Evolutionary conservation across 2,797 vertebrate species (phyloP).

Genomic region (Basileuterus tristriatus): DNA sequence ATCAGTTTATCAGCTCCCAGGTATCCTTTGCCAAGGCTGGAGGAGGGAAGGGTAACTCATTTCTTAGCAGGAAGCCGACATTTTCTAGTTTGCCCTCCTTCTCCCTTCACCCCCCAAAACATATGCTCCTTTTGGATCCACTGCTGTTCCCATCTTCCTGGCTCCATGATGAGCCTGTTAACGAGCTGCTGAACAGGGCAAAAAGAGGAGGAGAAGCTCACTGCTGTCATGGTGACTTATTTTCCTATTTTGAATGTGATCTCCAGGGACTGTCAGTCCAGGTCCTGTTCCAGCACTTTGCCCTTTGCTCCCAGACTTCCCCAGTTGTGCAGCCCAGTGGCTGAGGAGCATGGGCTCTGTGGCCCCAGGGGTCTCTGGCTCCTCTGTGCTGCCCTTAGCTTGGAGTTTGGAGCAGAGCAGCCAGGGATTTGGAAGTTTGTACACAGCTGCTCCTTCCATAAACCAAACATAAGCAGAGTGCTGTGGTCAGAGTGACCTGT

Average conservation of each 20-base stretch:
- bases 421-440: neutral
- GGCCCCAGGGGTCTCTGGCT: neutral
- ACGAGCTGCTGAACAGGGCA: neutral
- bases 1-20: neutral
- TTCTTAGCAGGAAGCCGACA: neutral
- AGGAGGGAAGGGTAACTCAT: neutral
- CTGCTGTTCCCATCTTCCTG: neutral
- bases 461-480: accelerated
- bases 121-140: neutral
- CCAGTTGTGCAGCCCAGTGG: neutral
- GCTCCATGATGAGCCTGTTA: neutral
- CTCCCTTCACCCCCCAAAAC: neutral
- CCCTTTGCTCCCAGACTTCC: neutral
- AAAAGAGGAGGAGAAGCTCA: neutral
- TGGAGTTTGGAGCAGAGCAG: neutral
- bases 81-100: neutral
- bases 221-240: neutral
- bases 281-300: neutral
- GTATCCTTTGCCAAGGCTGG: neutral
- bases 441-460: neutral
- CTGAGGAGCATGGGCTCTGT: neutral
- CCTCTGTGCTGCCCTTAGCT: neutral
- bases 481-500: neutral
- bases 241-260: neutral
- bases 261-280: neutral